Conservation (phyloP, 1,140 invertebrate genomes). For the Drosophila mojavensis region DNA sequence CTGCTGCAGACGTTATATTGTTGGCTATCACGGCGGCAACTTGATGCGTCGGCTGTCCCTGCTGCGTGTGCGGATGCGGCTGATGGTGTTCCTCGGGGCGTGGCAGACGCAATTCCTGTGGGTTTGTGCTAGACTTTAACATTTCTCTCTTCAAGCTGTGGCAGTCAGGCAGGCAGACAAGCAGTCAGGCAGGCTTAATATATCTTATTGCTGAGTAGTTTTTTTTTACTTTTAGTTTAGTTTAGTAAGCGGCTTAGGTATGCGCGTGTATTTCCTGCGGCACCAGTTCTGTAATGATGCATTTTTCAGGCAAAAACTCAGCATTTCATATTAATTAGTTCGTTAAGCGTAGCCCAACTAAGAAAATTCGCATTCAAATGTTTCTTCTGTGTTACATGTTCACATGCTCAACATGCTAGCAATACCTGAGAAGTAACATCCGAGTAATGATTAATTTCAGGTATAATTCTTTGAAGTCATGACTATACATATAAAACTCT, state of each 20-base stretch:
- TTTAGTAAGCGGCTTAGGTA: constrained; percentile 15
- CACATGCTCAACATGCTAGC: constrained; percentile 6
- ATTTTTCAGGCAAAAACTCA: constrained; percentile 8
- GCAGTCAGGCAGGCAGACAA: constrained; percentile 26
- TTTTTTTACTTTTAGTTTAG: constrained; percentile 14
- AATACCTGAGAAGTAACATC: constrained; percentile 15
- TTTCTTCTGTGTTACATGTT: constrained; percentile 1
- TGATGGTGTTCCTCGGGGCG: constrained; percentile 68
- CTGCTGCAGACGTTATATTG: constrained; percentile 49
- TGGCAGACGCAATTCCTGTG: constrained; percentile 83
- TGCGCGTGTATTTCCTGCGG: constrained; percentile 11
- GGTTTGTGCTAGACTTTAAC: constrained; percentile 80
- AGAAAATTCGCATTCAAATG: constrained; percentile 3
- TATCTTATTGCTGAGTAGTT: neutral
- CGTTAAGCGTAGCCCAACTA: neutral
- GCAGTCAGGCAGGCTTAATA: constrained; percentile 11
- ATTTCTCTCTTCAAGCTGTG: constrained; percentile 65
- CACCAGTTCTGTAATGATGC: constrained; percentile 22
- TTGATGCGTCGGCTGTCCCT: constrained; percentile 62
- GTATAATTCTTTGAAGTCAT: neutral
- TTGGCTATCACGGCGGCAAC: constrained; percentile 67
- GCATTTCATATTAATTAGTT: constrained; percentile 9
- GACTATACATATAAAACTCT: neutral
- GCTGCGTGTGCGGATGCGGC: constrained; percentile 47
- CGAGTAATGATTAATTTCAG: constrained; percentile 6